These are phyloP conservation scores for Opisthocomus hoazin DNA, from an alignment of 2,113 vertebrate species.

Conservation along the genomic window DNA sequence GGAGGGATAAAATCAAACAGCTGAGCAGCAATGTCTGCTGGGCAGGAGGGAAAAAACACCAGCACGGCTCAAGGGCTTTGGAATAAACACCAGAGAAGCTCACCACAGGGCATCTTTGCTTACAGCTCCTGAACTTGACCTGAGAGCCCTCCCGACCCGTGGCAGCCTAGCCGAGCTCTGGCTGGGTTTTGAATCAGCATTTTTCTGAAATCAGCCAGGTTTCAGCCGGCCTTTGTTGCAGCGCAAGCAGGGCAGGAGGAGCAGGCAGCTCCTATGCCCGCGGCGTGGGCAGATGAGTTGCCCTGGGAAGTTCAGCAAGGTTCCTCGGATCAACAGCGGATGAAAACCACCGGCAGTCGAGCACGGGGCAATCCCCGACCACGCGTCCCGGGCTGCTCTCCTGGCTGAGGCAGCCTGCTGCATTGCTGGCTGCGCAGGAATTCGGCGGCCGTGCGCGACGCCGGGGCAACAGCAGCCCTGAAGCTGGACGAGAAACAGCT, in stretches of 20 bases:
- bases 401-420: rapidly evolving
- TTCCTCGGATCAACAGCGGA: not conserved
- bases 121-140: not conserved
- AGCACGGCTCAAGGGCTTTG: not conserved
- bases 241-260: not conserved
- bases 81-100: not conserved
- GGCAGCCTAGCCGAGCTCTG: rapidly evolving
- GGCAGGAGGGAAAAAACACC: not conserved
- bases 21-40: not conserved
- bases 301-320: not conserved
- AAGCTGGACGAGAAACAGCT: not conserved
- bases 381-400: not conserved
- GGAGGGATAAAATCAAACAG: constrained; percentile 12
- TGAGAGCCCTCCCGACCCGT: rapidly evolving
- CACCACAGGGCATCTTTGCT: not conserved
- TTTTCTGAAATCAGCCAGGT: not conserved
- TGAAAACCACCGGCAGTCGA: not conserved
- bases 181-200: not conserved
- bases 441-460: not conserved
- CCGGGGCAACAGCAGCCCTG: not conserved
- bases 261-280: not conserved
- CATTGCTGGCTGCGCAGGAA: rapidly evolving
- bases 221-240: not conserved
- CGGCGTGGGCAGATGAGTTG: rapidly evolving
- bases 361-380: not conserved